Evolutionary conservation across 23 tunicate genomes (phyloP).

Genomic region (Styela clava): DNA sequence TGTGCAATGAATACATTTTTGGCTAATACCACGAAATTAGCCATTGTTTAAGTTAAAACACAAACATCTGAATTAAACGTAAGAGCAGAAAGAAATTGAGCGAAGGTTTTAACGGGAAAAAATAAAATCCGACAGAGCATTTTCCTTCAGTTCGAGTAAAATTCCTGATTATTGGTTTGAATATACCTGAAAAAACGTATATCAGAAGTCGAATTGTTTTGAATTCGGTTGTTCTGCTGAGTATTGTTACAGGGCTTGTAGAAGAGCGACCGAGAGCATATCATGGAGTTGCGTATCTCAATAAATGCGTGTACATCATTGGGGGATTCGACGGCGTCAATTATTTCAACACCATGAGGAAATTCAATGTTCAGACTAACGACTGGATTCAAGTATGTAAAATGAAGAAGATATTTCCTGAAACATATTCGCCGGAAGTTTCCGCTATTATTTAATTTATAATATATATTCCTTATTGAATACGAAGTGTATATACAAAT

Average conservation of each 20-base stretch:
- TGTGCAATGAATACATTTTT: no score
- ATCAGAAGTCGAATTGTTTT: background rate
- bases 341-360: slow-evolving; percentile 88
- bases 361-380: slow-evolving; percentile 55
- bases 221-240: background rate
- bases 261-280: slow-evolving; percentile 83
- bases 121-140: no score
- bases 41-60: no score
- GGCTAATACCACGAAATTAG: no score
- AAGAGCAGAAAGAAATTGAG: no score
- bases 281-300: slow-evolving; percentile 85
- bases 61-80: no score
- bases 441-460: slow-evolving; percentile 1
- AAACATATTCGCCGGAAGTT: background rate
- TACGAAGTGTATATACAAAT: no score
- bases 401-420: no score
- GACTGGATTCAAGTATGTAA: slow-evolving; percentile 70
- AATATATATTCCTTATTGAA: background rate
- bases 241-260: slow-evolving; percentile 22
- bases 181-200: no score
- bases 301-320: slow-evolving; percentile 68
- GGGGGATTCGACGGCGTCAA: slow-evolving; percentile 89
- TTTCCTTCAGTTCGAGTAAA: no score
- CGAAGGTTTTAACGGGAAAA: no score
- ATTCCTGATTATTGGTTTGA: no score